These are phyloP conservation scores for Drosophila atroscutellata DNA, from an alignment of 2,888 invertebrate genomes.

Conservation along the genomic window DNA sequence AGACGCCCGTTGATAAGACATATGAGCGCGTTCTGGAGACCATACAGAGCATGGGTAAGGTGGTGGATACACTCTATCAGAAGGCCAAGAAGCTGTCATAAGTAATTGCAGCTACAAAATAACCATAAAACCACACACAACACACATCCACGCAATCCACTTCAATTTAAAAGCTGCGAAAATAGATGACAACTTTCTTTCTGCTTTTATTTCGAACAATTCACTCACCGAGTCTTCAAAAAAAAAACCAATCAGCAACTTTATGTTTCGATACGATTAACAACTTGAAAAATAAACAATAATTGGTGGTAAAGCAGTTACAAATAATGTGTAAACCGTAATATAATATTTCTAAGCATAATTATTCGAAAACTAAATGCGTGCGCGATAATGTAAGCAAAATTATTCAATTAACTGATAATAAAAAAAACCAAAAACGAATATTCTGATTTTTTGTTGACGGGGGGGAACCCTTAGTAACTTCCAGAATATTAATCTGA, in stretches of 20 bases:
- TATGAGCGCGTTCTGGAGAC: constrained; percentile 99
- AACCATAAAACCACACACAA: constrained; percentile 1
- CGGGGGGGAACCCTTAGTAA: background rate
- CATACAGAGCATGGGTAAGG: constrained; percentile 99
- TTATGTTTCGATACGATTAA: constrained; percentile 42
- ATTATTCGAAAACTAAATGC: constrained; percentile 44
- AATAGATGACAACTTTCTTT: constrained; percentile 50
- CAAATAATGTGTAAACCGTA: constrained; percentile 45
- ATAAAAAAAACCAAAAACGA: constrained; percentile 42
- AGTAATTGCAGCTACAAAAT: constrained; percentile 47
- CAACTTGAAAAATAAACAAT: constrained; percentile 42
- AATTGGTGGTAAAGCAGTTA: constrained; percentile 60
- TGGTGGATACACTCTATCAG: constrained; percentile 99
- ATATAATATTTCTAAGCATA: constrained; percentile 49
- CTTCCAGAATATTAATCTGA: background rate
- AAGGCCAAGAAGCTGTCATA: constrained; percentile 99
- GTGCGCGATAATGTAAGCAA: constrained; percentile 63
- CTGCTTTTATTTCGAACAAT: constrained; percentile 26
- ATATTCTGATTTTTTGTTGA: background rate
- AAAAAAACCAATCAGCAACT: constrained; percentile 18
- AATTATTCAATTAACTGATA: constrained; percentile 72
- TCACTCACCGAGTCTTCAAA: constrained; percentile 10
- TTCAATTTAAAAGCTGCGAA: constrained; percentile 41
- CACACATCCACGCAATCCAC: constrained; percentile 11
- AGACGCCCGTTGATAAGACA: constrained; percentile 96